Percentiles rank a stretch among this genome's conserved stretches.
These are phyloP conservation scores for Diabrotica undecimpunctata DNA, from an alignment of 1,140 invertebrate species.

Conservation along the genomic window DNA sequence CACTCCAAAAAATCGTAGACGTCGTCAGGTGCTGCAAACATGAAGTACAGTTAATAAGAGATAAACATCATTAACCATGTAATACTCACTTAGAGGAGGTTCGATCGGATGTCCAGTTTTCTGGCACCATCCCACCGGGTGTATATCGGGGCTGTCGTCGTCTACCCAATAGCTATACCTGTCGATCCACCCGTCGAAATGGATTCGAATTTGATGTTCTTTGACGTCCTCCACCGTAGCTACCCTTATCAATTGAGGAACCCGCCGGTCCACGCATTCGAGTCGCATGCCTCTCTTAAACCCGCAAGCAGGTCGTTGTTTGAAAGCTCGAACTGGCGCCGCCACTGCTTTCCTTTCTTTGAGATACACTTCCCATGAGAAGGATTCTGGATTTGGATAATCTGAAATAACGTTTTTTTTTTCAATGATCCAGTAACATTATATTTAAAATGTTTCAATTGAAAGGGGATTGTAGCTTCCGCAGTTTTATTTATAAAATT, in stretches of 20 bases:
- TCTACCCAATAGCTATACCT: slow-evolving; percentile 86
- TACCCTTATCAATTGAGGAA: slow-evolving; percentile 78
- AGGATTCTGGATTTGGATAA: slow-evolving; percentile 67
- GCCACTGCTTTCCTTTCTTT: slow-evolving; percentile 68
- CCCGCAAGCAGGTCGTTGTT: slow-evolving; percentile 69
- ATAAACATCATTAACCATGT: not conserved
- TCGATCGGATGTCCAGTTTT: slow-evolving; percentile 85
- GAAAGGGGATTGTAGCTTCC: too few relatives aligned
- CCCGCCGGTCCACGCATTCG: slow-evolving; percentile 85
- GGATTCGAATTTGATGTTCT: slow-evolving; percentile 74
- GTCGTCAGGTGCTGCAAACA: slow-evolving; percentile 57
- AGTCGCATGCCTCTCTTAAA: slow-evolving; percentile 86
- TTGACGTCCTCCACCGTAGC: slow-evolving; percentile 77
- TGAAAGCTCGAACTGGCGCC: slow-evolving; percentile 81
- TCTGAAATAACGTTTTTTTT: slow-evolving; percentile 49
- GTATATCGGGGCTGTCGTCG: slow-evolving; percentile 85
- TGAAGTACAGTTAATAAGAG: slow-evolving; percentile 4
- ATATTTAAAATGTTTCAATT: too few relatives aligned
- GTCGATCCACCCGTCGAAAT: slow-evolving; percentile 89
- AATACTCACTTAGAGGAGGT: slow-evolving; percentile 68
- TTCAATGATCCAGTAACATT: too few relatives aligned
- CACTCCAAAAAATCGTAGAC: slow-evolving; percentile 60
- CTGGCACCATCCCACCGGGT: slow-evolving; percentile 86
- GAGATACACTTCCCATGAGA: slow-evolving; percentile 85
- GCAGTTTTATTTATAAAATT: too few relatives aligned